These are phyloP conservation scores for Diabrotica virgifera DNA, from an alignment of 1,140 invertebrate species.

Conservation along the genomic window DNA sequence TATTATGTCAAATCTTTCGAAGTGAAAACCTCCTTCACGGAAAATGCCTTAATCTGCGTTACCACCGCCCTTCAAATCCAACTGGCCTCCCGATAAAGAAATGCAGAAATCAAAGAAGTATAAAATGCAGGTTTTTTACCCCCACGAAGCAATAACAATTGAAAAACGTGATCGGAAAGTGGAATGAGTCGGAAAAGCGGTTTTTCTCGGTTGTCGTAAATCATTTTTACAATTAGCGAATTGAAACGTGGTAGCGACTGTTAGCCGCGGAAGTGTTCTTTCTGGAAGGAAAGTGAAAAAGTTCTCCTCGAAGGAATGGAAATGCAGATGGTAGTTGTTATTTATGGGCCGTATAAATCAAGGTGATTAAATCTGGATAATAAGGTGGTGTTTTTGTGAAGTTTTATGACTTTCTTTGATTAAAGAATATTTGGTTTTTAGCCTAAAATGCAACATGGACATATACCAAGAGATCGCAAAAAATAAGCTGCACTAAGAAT, in stretches of 20 bases:
- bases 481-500: no score
- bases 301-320: slow-evolving; percentile 18
- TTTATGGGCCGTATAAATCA: no score
- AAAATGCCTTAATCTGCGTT: neutral
- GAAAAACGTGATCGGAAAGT: slow-evolving; percentile 28
- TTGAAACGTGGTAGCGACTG: slow-evolving; percentile 16
- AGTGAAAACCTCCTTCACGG: no score
- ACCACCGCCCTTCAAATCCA: neutral
- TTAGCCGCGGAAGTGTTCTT: no score
- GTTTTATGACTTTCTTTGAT: no score
- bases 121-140: slow-evolving; percentile 12
- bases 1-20: no score
- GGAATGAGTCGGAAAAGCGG: slow-evolving; percentile 12
- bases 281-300: slow-evolving; percentile 15
- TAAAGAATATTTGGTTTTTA: no score
- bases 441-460: no score
- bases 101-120: slow-evolving; percentile 25
- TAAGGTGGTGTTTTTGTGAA: no score
- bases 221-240: slow-evolving; percentile 33
- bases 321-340: neutral
- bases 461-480: no score
- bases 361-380: no score
- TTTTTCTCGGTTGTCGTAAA: slow-evolving; percentile 19
- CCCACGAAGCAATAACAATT: slow-evolving; percentile 29
- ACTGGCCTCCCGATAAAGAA: slow-evolving; percentile 3